Conservation (phyloP, 2,888 invertebrate genomes). For the Ennomos quercinarius region DNA sequence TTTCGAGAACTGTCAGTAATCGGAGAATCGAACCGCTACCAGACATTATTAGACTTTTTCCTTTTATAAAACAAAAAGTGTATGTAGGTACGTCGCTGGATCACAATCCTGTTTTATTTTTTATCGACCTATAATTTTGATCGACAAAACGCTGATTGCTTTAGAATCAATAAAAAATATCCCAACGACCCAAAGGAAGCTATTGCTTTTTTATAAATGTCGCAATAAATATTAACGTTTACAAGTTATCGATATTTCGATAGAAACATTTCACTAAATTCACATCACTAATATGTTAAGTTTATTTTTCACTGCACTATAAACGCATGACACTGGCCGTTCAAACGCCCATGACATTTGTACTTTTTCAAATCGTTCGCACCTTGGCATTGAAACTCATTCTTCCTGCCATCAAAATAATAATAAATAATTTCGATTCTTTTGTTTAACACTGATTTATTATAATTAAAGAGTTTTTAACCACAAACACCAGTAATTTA, state of each 20-base stretch:
- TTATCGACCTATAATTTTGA: conserved; percentile 19
- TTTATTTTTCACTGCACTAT: conserved; percentile 29
- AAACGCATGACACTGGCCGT: conserved; percentile 7
- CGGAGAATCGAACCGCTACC: conserved; percentile 10
- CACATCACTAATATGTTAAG: conserved; percentile 1
- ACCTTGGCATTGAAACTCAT: conserved; percentile 32
- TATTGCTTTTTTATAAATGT: not conserved
- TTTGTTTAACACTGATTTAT: conserved; percentile 12
- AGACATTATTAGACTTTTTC: conserved; percentile 1
- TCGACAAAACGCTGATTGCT: conserved; percentile 19
- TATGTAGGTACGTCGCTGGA: not conserved
- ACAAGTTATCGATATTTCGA: too few species aligned
- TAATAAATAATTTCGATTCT: not conserved
- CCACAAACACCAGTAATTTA: conserved; percentile 17
- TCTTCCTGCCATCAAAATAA: conserved; percentile 16
- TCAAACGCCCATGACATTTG: conserved; percentile 34
- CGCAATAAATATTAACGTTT: too few species aligned
- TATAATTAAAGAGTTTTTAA: conserved; percentile 1
- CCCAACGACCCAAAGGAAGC: not conserved
- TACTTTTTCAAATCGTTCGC: conserved; percentile 20
- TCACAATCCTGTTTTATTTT: conserved; percentile 15
- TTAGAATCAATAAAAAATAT: conserved; percentile 22
- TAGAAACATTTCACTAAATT: not conserved
- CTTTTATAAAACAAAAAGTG: not conserved
- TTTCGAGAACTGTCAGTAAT: conserved; percentile 17